Evolutionary conservation across 2,113 vertebrate genomes (phyloP).

Genomic region (Anoplopoma fimbria): DNA sequence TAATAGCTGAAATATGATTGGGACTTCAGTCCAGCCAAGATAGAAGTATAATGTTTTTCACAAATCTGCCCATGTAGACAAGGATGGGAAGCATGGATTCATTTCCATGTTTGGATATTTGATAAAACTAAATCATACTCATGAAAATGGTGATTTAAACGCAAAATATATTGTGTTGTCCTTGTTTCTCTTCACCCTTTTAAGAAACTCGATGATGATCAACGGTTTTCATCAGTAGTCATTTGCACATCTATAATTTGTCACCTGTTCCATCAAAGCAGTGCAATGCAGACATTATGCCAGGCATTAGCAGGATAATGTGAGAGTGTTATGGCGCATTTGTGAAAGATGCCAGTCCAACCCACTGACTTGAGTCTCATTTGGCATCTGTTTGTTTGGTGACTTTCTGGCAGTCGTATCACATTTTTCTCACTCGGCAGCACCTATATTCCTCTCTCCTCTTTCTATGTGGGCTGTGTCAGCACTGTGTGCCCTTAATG

Average conservation of each 20-base stretch:
- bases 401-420: conserved; percentile 53
- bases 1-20: conserved; percentile 30
- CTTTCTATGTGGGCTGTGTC: conserved; percentile 14
- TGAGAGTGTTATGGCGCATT: conserved; percentile 47
- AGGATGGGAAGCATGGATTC: not conserved
- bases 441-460: conserved; percentile 18
- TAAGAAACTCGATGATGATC: conserved; percentile 24
- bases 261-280: conserved; percentile 68
- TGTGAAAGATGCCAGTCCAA: conserved; percentile 63
- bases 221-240: conserved; percentile 46
- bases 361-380: conserved; percentile 70
- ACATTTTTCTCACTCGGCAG: conserved; percentile 24
- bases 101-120: conserved; percentile 15
- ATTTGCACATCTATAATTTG: conserved; percentile 65
- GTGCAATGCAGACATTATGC: conserved; percentile 59
- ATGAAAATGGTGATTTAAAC: conserved; percentile 20
- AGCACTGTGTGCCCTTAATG: conserved; percentile 18
- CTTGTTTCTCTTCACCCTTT: conserved; percentile 5
- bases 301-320: conserved; percentile 59
- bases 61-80: not conserved
- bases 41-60: conserved; percentile 5
- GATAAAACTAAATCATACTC: conserved; percentile 2
- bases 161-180: conserved; percentile 8
- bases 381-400: conserved; percentile 75
- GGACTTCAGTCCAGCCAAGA: not conserved